Conservation (phyloP, 1,140 invertebrate species). For the Spodoptera litura region DNA sequence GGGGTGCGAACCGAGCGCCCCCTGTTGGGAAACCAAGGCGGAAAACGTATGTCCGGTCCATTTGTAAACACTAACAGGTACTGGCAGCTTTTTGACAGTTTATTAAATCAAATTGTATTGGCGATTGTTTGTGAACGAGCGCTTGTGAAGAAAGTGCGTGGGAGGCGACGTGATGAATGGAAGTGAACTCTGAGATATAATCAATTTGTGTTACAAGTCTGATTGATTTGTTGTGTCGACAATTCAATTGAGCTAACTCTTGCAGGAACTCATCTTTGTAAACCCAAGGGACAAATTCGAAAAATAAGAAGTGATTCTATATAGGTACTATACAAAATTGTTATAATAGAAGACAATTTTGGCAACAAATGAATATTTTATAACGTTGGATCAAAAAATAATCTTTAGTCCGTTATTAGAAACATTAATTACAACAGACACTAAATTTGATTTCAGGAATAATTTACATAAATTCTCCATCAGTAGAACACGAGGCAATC, state of each 20-base stretch:
- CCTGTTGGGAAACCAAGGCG: slow-evolving; percentile 76
- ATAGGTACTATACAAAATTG: no score
- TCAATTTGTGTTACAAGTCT: slow-evolving; percentile 29
- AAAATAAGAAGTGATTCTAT: no score
- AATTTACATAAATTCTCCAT: slow-evolving; percentile 37
- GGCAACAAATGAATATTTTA: no score
- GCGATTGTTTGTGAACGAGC: slow-evolving; percentile 58
- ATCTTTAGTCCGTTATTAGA: no score
- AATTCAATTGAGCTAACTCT: background rate
- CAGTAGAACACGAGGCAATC: slow-evolving; percentile 37
- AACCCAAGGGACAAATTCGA: no score
- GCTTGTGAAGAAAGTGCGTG: slow-evolving; percentile 45
- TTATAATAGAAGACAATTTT: no score
- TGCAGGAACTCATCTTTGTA: no score
- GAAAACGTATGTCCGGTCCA: slow-evolving; percentile 83
- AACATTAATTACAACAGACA: slow-evolving; percentile 10
- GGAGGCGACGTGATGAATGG: slow-evolving; percentile 40
- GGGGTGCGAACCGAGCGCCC: slow-evolving; percentile 77
- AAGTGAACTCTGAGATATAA: slow-evolving; percentile 22
- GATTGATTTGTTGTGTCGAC: slow-evolving; percentile 25
- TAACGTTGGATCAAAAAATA: no score
- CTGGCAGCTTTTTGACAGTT: slow-evolving; percentile 76
- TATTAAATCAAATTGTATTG: slow-evolving; percentile 79
- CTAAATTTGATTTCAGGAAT: slow-evolving; percentile 18
- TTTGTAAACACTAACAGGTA: slow-evolving; percentile 82